Evolutionary conservation across 2,888 invertebrate species (phyloP), one percentile per base, ranked within the genome.

Genomic region (Hemithea aestivaria): DNA sequence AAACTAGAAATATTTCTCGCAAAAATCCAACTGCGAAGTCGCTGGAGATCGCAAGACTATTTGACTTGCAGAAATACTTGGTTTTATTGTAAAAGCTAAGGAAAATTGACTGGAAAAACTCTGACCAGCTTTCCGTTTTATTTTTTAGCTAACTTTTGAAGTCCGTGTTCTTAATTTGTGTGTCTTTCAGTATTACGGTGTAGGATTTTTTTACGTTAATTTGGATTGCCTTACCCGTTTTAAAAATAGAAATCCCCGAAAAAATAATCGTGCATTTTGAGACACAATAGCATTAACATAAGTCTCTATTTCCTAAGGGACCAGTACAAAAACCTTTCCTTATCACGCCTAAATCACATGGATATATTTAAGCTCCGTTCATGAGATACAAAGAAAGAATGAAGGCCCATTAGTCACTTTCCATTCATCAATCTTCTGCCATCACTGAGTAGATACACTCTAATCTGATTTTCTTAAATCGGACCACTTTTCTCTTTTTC

Each of bases 1-100:
- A 77, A 79, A 73, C 66, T 70, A 63, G 63, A 59, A 59, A 63
- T 63, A 65, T 62, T 63, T 59, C 57, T 45, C 41, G 56, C 56
- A 66, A 70, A 74, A 71, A 68, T 63, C 48, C 50, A 20, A 36
- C 43, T 31, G 51, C 35, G 35, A 43, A 48, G 44, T 48, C 44
- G 30, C 34, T 44, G 43, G 41, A 39, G 53, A 51, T 53, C 44
- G 37, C 40, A 32, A 40, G 47, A 46, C 43, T 38, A 46, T 54
- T 54, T 56, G 51, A 53, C 53, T 61, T 56, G 53, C 40, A 57
- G 51, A 50, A 53, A 42, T 45, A 41, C 41, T 43, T 25, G 36
- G 38, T 43, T 42, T 51, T 49, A 49, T 49, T 47, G 47, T 47
- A 47, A 48, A 35, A 45, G 36, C 49, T 51, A 49, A 45, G 49